Base-by-base conservation (phyloP, 1,140 invertebrate species). In the Drosophila ogumai region DNA sequence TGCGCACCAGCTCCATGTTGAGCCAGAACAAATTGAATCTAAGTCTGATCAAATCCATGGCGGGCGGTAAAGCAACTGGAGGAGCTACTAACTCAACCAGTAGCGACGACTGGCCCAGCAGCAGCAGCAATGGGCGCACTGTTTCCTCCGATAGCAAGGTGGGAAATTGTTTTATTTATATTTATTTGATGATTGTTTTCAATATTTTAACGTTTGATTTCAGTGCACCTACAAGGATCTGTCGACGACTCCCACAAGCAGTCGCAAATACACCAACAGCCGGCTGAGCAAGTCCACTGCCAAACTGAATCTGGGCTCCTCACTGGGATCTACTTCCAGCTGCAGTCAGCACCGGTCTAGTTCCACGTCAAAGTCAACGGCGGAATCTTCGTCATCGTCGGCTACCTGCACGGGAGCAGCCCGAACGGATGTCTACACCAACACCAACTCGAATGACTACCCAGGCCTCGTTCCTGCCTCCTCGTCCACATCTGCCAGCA, bases 201-300 rank as follows among this genome's bases (percentile, higher is more conserved):
- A 28, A 28, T 28, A 28, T 28, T 28, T 6, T 28, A 28, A 28
- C 5, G 25, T 28, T 28, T 28, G 6, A 28, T 28, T 28, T 28
- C 25, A 28, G 25, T 91, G 79, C 75, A 90, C 91, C 12, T 92
- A 92, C 58, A 92, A 92, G 50, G 91, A 92, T 74, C 64, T 85
- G 32, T 80, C 85, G 36, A 82, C 91, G 56, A 92, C 91, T 6
- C 91, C 91, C 8, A 92, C 91, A 3, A 92, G 91, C 71, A 92
- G 91, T 55, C 86, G 91, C 41, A 85, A 81, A 40, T 85, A 75
- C 46, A 91, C 84, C 25, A 87, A 91, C 31, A 91, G 68, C 46
- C 88, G 91, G 59, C 69, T 92, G 57, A 92, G 86, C 75, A 92
- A 92, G 80, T 92, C 91, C 78, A 92, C 90, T 91, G 91, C 91